A percentile compares a stretch with the other conserved stretches of the same genome.
phyloP scores from a whole-genome alignment of 2,888 invertebrate species.

The Drosophila nr. perissopoda region DNA sequence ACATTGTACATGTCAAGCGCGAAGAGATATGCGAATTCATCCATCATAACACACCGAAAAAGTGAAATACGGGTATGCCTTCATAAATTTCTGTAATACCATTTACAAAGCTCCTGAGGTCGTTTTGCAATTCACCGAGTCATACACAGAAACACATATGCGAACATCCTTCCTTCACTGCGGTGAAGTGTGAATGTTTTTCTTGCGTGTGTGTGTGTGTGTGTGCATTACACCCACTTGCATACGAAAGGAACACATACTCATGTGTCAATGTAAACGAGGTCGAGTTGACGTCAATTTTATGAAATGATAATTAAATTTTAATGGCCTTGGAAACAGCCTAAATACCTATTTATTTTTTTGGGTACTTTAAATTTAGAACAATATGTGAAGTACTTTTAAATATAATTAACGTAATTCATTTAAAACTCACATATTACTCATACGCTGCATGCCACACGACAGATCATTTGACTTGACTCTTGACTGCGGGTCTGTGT shows the following conservation, averaged over 20 bases:
- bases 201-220: not conserved
- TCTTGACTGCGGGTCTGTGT: slow-evolving; percentile 32
- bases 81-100: slow-evolving; percentile 39
- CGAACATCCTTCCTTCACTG: not conserved
- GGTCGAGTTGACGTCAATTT: slow-evolving; percentile 1
- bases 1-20: slow-evolving; percentile 8
- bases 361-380: not conserved
- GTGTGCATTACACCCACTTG: slow-evolving; percentile 2
- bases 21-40: slow-evolving; percentile 44
- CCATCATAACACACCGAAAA: slow-evolving; percentile 30
- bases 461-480: slow-evolving; percentile 54
- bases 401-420: slow-evolving; percentile 13
- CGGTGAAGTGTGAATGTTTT: not conserved
- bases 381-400: not conserved
- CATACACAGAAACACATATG: slow-evolving; percentile 1
- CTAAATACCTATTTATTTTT: slow-evolving; percentile 7
- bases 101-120: slow-evolving; percentile 44
- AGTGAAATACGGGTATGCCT: slow-evolving; percentile 6
- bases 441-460: slow-evolving; percentile 40
- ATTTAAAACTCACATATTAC: slow-evolving; percentile 21
- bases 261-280: slow-evolving; percentile 7
- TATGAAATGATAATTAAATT: slow-evolving; percentile 25
- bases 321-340: not conserved
- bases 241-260: slow-evolving; percentile 1
- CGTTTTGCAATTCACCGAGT: slow-evolving; percentile 21